Evolutionary conservation across 2,888 invertebrate genomes (phyloP), one percentile per base, ranked within the genome.

Genomic region (Biston stratarius): DNA sequence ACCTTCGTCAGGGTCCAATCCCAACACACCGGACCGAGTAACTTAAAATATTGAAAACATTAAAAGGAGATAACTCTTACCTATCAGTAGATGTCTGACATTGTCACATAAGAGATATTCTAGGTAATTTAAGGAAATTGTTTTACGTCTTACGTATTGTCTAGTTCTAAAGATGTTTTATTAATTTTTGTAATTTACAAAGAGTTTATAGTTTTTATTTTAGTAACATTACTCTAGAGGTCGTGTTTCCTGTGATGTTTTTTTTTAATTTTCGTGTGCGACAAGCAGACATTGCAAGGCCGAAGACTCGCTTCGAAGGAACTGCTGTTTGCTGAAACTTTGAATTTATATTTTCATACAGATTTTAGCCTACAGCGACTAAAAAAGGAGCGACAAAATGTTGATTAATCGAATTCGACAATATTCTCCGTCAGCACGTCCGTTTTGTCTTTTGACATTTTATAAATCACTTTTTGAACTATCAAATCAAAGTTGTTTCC

Each of bases 21-120:
- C 10, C 34, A 38, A 40, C n/a, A 8, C 40, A 55, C 33, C 14
- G 51, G 55, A 56, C 65, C 33, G 34, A 61, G 42, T 61, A 42
- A 65, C 60, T 24, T 24, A 14, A 55, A 33, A 36, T 24, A 24
- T 24, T 42, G 14, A 14, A 10, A 24, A 48, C 6, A 24, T 11
- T 33, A 10, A 49, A 49, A 49, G 6, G 49, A 24, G 11, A 33
- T 49, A 49, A 33, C 3, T 33, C 24, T 47, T 47, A 15, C 47
- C n/a, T 47, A 6, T 47, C n/a, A 14, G 15, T 47, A 15, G 6
- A 3, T 44, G n/a, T 44, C 44, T n/a, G 44, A 44, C 11, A n/a
- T 12, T 44, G 5, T 44, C 44, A 12, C n/a, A n/a, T n/a, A n/a
- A 6, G 12, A n/a, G 1, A 12, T 44, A 10, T 5, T 10, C 10